Conservation (phyloP, 2,797 vertebrate genomes). For the Nyctalus aviator region DNA sequence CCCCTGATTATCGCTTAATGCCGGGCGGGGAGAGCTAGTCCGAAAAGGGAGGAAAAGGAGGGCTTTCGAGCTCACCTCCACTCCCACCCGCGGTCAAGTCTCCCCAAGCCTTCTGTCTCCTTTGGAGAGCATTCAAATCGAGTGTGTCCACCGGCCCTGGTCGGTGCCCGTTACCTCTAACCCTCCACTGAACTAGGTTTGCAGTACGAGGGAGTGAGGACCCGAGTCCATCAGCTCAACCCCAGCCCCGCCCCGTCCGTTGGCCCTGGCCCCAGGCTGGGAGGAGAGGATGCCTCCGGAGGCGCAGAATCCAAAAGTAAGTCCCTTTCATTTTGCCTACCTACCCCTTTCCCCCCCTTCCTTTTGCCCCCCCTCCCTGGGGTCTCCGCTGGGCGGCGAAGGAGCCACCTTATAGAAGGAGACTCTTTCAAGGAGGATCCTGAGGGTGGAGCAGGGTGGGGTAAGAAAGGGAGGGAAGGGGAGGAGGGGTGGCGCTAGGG, state of each 20-base stretch:
- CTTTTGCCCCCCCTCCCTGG: conserved; percentile 1
- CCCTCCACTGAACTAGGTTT: conserved; percentile 54
- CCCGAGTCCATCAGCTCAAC: conserved; percentile 6
- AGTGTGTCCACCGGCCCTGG: conserved; percentile 21
- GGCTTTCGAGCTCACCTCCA: conserved; percentile 31
- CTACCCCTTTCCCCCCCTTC: background rate
- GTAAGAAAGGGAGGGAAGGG: conserved; percentile 49
- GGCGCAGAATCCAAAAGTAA: conserved; percentile 92
- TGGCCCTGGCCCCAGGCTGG: conserved; percentile 23
- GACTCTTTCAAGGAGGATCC: conserved; percentile 50
- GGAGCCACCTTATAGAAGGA: conserved; percentile 31
- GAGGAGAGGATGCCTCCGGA: conserved; percentile 91
- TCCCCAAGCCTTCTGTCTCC: conserved; percentile 66
- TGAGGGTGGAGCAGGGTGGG: conserved; percentile 52
- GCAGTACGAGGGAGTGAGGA: conserved; percentile 54
- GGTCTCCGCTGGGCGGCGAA: conserved; percentile 11
- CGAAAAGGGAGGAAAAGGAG: conserved; percentile 34
- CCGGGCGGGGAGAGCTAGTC: background rate
- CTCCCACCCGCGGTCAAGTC: conserved; percentile 83
- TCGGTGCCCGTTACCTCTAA: conserved; percentile 34
- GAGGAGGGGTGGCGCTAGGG: conserved; percentile 49
- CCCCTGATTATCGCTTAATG: conserved; percentile 40
- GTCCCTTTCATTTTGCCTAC: conserved; percentile 85
- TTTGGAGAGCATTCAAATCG: conserved; percentile 57
- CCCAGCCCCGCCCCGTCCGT: conserved; percentile 50